Conservation (phyloP, 2,888 invertebrate species). For the Watsonalla cultraria region DNA sequence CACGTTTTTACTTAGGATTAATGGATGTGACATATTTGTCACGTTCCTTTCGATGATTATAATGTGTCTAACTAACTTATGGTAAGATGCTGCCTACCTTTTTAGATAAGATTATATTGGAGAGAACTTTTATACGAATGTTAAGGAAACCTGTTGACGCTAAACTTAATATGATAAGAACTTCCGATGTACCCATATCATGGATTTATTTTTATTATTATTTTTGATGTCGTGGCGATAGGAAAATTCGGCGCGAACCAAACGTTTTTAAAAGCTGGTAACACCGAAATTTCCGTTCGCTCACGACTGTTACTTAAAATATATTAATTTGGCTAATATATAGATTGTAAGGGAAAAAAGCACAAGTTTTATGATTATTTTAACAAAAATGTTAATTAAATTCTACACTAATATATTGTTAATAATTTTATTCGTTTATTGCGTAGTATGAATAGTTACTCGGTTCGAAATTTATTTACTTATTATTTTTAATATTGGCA, state of each 20-base stretch:
- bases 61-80: conserved; percentile 56
- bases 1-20: conserved; percentile 50
- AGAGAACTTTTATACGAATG: conserved; percentile 78
- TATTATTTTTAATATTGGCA: conserved; percentile 59
- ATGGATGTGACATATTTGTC: conserved; percentile 51
- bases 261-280: conserved; percentile 41
- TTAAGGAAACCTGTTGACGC: conserved; percentile 74
- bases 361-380: conserved; percentile 67
- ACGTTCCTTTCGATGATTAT: conserved; percentile 51
- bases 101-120: conserved; percentile 76
- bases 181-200: conserved; percentile 71
- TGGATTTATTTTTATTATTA: conserved; percentile 42
- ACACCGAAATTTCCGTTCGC: conserved; percentile 38
- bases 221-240: conserved; percentile 25
- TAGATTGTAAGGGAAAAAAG: conserved; percentile 68
- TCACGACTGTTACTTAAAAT: conserved; percentile 34
- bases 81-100: conserved; percentile 69
- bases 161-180: conserved; percentile 68
- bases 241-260: conserved; percentile 29
- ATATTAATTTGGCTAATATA: conserved; percentile 68
- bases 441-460: conserved; percentile 46
- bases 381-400: conserved; percentile 50
- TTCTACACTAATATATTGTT: conserved; percentile 75
- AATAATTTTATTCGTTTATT: conserved; percentile 70
- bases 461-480: conserved; percentile 47